Evolutionary conservation across 2,888 invertebrate species (phyloP).

Genomic region (Caenorhabditis doughertyi): DNA sequence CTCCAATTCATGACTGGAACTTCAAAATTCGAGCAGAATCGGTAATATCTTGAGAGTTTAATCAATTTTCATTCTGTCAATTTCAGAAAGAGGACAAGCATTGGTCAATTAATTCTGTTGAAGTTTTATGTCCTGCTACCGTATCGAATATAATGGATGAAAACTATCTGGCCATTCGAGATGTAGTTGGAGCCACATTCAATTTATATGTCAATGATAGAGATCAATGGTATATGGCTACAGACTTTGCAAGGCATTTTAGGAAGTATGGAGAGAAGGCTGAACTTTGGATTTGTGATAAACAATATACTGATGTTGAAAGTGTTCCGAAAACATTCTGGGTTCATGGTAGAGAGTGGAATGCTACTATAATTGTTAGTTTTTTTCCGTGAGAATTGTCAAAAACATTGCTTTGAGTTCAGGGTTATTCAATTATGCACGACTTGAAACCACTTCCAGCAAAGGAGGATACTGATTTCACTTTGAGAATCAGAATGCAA

Average conservation of each 20-base stretch:
- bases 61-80: too few species aligned
- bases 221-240: background rate
- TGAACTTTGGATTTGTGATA: background rate
- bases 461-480: background rate
- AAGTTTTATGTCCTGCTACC: background rate
- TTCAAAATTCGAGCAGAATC: background rate
- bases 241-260: background rate
- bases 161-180: background rate
- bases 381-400: background rate
- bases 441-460: background rate
- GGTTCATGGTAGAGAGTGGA: background rate
- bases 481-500: background rate
- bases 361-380: background rate
- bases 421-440: background rate
- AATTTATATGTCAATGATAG: background rate
- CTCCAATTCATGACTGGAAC: slow-evolving; percentile 11
- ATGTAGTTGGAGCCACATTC: background rate
- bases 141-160: background rate
- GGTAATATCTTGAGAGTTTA: background rate
- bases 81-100: background rate
- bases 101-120: background rate
- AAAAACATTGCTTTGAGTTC: background rate
- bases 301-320: background rate
- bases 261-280: background rate
- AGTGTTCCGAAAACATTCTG: background rate